Evolutionary conservation across 2,797 vertebrate genomes (phyloP), one percentile per base, ranked within the genome.

Genomic region (Sebastolobus alascanus): DNA sequence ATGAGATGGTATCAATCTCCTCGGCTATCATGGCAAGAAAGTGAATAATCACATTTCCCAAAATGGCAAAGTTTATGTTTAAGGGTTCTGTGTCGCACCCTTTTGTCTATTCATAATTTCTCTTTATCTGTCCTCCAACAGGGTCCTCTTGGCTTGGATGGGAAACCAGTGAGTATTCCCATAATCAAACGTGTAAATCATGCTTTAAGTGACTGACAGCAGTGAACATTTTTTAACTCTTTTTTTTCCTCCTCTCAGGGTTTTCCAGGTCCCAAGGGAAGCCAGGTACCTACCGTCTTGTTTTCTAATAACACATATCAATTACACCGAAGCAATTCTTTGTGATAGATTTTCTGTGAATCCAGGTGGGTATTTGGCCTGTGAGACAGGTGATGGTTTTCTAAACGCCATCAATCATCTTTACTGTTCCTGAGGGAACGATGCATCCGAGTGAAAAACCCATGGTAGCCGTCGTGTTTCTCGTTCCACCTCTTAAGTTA

Each of bases 141-240:
- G 98, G 98, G 98, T 73, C 98, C 98, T 10, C 96, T 99, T 83
- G 98, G 98, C 85, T 93, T 99, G 96, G 98, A 99, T 88, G 98
- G 98, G 84, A 98, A 97, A 91, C 97, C 98, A 55, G 98, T 99
- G 95, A 98, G 98, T 97, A 91, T 63, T 67, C 10, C 64, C 12
- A n/a, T 7, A n/a, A 10, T 77, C 22, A 63, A 4, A 60, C 22
- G 10, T 68, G 4, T 50, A 20, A 72, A 75, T 81, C 18, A 5
- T 66, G 31, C 18, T 66, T 76, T 9, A 11, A 59, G 18, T 50
- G 25, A 54, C 16, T 37, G 31, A n/a, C 25, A 33, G 2, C 50
- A 68, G 16, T 82, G 43, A 46, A 43, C 13, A 16, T 14, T 46
- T 46, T 18, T 77, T 80, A 38, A 40, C 10, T 27, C 1, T 78